These are phyloP conservation scores for Sycophaga agraensis DNA, from an alignment of 1,140 invertebrate species.

Conservation along the genomic window DNA sequence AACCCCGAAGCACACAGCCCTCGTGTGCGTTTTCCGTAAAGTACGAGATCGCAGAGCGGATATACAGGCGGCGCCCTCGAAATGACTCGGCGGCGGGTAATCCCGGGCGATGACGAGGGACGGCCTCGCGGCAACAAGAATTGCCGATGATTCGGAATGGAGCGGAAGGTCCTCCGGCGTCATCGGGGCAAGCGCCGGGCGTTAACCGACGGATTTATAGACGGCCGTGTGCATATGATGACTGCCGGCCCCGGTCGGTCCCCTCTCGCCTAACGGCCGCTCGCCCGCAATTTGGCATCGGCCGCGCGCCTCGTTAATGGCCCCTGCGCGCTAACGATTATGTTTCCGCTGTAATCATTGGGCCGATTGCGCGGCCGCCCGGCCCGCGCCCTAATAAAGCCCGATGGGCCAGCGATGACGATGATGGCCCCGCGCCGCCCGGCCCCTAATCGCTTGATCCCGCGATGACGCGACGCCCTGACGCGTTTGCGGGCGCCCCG, in stretches of 20 bases:
- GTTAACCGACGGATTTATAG: constrained; percentile 28
- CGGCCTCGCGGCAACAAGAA: not conserved
- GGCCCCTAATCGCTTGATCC: constrained; percentile 48
- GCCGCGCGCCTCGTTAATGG: constrained; percentile 50
- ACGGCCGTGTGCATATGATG: constrained; percentile 28
- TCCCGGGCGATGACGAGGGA: too few relatives aligned
- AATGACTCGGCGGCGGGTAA: too few relatives aligned
- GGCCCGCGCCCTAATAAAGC: constrained; percentile 46
- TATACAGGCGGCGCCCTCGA: too few relatives aligned
- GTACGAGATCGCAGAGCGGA: too few relatives aligned
- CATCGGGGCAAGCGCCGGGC: constrained; percentile 9
- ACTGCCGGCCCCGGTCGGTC: constrained; percentile 29
- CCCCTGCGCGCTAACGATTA: constrained; percentile 55
- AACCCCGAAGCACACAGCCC: too few relatives aligned
- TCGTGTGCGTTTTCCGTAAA: too few relatives aligned
- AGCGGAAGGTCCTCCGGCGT: constrained; percentile 5
- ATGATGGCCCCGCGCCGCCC: constrained; percentile 38
- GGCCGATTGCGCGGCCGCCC: constrained; percentile 52
- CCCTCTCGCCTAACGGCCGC: too few relatives aligned
- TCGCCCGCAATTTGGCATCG: constrained; percentile 48
- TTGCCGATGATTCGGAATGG: not conserved
- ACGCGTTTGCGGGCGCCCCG: not conserved
- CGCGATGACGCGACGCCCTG: constrained; percentile 23
- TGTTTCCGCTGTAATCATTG: constrained; percentile 56
- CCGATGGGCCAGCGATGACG: constrained; percentile 47